These are phyloP conservation scores for Grus americana DNA, from an alignment of 2,113 vertebrate species.

Conservation along the genomic window DNA sequence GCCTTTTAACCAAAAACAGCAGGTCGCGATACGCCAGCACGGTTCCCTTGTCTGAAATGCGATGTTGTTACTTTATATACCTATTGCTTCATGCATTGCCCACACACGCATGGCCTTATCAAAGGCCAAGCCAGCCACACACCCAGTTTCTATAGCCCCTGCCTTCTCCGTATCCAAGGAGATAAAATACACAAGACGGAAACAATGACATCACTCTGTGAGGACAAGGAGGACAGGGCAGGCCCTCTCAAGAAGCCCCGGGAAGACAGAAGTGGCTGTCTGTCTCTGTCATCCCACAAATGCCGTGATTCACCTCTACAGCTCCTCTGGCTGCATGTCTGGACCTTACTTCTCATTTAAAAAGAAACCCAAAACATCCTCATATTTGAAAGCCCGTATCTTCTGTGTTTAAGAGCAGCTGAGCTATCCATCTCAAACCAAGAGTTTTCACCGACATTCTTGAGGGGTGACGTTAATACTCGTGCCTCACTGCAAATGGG, in stretches of 20 bases:
- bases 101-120: slow-evolving; percentile 34
- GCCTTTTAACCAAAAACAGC: slow-evolving; percentile 37
- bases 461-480: neutral
- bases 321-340: neutral
- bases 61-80: neutral
- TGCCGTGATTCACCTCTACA: neutral
- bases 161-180: slow-evolving; percentile 51
- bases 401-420: neutral
- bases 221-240: neutral
- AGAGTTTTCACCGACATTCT: neutral
- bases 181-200: slow-evolving; percentile 49
- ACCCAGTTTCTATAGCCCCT: slow-evolving; percentile 38
- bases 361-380: neutral
- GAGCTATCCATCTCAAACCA: neutral
- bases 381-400: neutral
- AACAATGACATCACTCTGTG: slow-evolving; percentile 56
- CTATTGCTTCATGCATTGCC: slow-evolving; percentile 33
- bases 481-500: neutral
- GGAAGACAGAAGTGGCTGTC: neutral
- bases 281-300: neutral
- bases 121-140: slow-evolving; percentile 36
- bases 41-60: neutral
- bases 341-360: neutral
- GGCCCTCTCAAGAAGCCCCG: neutral
- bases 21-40: neutral